Conservation (phyloP, 1,140 invertebrate species). For the Cotesia vestalis region DNA sequence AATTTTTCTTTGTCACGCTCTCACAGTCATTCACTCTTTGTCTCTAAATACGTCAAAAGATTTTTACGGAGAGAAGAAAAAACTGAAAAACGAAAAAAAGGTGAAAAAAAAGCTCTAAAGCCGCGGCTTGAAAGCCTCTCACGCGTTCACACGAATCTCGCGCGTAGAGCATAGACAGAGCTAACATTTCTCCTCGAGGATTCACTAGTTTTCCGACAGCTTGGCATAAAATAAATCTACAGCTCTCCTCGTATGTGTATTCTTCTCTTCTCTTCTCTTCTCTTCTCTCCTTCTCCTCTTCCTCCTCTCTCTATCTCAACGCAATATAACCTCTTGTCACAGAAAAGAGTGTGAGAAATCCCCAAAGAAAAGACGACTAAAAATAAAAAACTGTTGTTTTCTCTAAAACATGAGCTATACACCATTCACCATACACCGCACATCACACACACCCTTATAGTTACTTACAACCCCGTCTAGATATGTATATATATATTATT, state of each 20-base stretch:
- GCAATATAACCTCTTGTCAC: conserved; percentile 32
- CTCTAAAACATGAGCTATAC: neutral
- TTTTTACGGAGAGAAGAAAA: conserved; percentile 16
- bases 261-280: too few relatives aligned
- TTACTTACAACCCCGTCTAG: neutral
- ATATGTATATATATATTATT: too few relatives aligned
- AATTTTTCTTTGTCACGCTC: conserved; percentile 33
- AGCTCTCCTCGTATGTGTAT: conserved; percentile 4
- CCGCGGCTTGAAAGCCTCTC: conserved; percentile 2
- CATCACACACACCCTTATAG: neutral
- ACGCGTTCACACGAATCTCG: conserved; percentile 23
- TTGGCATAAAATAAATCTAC: conserved; percentile 34
- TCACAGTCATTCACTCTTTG: conserved; percentile 20
- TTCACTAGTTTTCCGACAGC: conserved; percentile 26
- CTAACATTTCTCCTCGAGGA: conserved; percentile 29
- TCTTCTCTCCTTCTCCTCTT: too few relatives aligned
- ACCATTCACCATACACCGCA: neutral
- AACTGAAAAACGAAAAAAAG: neutral
- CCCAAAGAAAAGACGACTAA: conserved; percentile 12
- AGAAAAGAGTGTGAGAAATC: conserved; percentile 18
- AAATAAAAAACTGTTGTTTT: neutral
- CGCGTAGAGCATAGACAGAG: conserved; percentile 6
- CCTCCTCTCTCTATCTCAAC: neutral
- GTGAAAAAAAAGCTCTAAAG: conserved; percentile 15
- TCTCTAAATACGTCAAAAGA: conserved; percentile 27